Evolutionary conservation across 64 coral and sea anemone genomes (phyloP), one percentile per base, ranked within the genome.

Genomic region (Trachythela sp.): DNA sequence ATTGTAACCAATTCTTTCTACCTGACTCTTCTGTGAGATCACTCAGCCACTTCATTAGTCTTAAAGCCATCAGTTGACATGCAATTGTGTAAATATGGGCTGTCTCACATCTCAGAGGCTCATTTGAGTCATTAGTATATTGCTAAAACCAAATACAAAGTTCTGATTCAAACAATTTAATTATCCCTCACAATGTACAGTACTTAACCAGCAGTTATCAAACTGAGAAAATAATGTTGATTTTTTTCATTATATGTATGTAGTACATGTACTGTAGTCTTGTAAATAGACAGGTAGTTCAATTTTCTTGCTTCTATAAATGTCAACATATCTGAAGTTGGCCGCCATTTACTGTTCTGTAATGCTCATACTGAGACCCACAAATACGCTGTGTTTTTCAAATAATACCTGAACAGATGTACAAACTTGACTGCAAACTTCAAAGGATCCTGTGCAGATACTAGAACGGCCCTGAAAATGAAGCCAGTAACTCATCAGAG

Each of bases 351-450:
- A n/a, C n/a, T n/a, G n/a, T n/a, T n/a, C n/a, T n/a, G n/a, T n/a
- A n/a, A n/a, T n/a, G n/a, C n/a, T n/a, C n/a, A n/a, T n/a, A n/a
- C n/a, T n/a, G n/a, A n/a, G n/a, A n/a, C n/a, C n/a, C n/a, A n/a
- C n/a, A n/a, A n/a, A n/a, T n/a, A n/a, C n/a, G n/a, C n/a, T n/a
- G n/a, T n/a, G n/a, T n/a, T n/a, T n/a, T n/a, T n/a, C n/a, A n/a
- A n/a, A n/a, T n/a, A n/a, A n/a, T 80, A 80, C 75, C 75, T 80
- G 4, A 80, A 80, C 75, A 80, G 75, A 80, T 1, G 30, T 18
- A 37, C 31, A 37, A 29, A 80, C 33, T 36, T 22, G 13, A 13
- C 11, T 39, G 34, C 31, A 80, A 6, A 34, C 8, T 35, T 80
- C 15, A 10, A 37, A 15, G 9, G 75, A 37, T 4, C 75, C 75